A percentile compares a stretch with the other conserved stretches of the same genome.
phyloP scores from a whole-genome alignment of 2,888 invertebrate species.

The Hypercompe scribonia region DNA sequence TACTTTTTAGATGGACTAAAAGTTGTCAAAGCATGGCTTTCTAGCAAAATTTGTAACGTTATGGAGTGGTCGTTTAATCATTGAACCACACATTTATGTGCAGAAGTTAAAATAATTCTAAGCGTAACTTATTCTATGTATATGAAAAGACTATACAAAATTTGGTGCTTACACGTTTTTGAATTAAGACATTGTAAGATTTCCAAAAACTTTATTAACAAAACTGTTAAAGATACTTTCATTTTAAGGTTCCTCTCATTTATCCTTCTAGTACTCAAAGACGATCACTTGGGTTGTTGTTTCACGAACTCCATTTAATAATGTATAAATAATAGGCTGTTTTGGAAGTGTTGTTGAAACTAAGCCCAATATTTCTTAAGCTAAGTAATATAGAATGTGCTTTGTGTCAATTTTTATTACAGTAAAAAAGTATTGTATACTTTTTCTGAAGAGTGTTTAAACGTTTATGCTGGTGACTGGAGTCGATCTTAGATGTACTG shows the following conservation, averaged over 20 bases:
- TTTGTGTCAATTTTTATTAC: not conserved
- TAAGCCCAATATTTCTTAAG: not conserved
- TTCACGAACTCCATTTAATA: conserved; percentile 15
- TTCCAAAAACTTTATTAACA: conserved; percentile 11
- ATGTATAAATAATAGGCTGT: conserved; percentile 9
- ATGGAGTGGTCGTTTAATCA: not conserved
- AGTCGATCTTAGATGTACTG: too few relatives aligned
- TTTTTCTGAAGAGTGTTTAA: too few relatives aligned
- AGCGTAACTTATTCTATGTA: conserved; percentile 10
- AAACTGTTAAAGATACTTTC: not conserved
- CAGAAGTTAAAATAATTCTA: conserved; percentile 6
- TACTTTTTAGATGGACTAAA: not conserved
- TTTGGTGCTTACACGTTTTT: conserved; percentile 10
- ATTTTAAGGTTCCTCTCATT: conserved; percentile 1
- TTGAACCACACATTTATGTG: conserved; percentile 3
- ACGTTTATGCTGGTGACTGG: too few relatives aligned
- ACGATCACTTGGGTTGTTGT: conserved; percentile 11
- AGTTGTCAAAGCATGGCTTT: not conserved
- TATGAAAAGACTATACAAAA: conserved; percentile 8
- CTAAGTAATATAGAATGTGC: not conserved
- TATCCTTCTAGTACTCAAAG: not conserved
- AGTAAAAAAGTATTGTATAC: not conserved
- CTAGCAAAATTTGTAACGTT: not conserved
- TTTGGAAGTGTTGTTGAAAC: conserved; percentile 3
- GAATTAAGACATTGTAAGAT: conserved; percentile 3